phyloP scores from a whole-genome alignment of 2,888 invertebrate species.

The Pocota personata region DNA sequence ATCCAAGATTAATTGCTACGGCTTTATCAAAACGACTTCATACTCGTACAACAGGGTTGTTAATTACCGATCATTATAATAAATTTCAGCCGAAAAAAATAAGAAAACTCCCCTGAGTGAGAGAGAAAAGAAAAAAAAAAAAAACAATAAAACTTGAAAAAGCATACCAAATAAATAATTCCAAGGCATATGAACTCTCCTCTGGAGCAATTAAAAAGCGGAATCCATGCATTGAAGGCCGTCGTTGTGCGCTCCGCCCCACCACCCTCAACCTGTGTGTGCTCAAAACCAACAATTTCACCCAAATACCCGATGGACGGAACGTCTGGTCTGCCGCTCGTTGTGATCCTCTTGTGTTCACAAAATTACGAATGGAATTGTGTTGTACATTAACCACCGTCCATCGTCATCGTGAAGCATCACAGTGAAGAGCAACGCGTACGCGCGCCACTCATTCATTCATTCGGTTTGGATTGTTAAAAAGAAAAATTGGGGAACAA shows the following conservation, averaged over 20 bases:
- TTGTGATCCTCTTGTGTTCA: conserved; percentile 51
- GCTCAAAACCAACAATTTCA: conserved; percentile 18
- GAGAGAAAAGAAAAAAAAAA: background rate
- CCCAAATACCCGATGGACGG: conserved; percentile 37
- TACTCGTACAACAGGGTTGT: conserved; percentile 15
- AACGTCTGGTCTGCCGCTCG: conserved; percentile 35
- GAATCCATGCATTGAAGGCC: conserved; percentile 13
- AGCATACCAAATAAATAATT: conserved; percentile 30
- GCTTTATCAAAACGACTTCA: conserved; percentile 26
- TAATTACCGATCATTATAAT: conserved; percentile 49
- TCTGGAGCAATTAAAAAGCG: conserved; percentile 47
- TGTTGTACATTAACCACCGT: conserved; percentile 54
- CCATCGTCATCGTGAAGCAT: conserved; percentile 1
- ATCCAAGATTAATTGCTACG: conserved; percentile 30
- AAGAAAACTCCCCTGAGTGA: conserved; percentile 3
- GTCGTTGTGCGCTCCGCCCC: background rate
- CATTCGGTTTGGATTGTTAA: background rate
- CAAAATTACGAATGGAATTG: conserved; percentile 53
- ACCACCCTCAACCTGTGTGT: background rate
- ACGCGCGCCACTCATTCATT: conserved; percentile 19
- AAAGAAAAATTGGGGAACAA: background rate
- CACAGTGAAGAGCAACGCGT: conserved; percentile 8
- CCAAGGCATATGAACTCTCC: conserved; percentile 23
- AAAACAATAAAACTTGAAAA: background rate
- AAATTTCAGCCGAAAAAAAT: conserved; percentile 2